Conservation (phyloP, 2,797 vertebrate genomes). For the Galagoides demidoff region DNA sequence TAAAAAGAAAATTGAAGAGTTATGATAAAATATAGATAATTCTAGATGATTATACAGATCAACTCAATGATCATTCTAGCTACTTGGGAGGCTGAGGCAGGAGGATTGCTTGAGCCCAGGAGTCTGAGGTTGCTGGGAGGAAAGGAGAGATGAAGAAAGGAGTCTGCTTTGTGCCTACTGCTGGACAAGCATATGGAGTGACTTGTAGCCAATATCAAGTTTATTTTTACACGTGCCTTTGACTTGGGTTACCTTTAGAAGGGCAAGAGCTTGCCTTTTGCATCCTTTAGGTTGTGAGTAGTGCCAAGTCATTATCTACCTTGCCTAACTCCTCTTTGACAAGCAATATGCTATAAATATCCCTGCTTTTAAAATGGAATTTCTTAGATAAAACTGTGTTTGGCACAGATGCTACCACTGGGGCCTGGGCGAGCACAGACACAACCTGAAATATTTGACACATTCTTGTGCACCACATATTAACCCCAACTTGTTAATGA, state of each 20-base stretch:
- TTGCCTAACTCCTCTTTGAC: neutral
- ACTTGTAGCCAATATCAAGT: neutral
- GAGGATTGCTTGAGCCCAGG: no score
- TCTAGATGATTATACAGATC: neutral
- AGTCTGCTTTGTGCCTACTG: neutral
- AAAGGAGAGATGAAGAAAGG: no score
- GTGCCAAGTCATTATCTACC: neutral
- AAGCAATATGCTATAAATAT: neutral
- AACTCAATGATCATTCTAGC: neutral
- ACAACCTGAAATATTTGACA: neutral
- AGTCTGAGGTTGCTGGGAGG: no score
- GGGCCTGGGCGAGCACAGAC: neutral
- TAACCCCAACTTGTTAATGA: constrained; percentile 17
- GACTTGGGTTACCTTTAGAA: neutral
- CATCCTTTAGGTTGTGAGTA: neutral
- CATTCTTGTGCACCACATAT: neutral
- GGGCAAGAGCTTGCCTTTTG: neutral
- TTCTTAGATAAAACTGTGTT: neutral
- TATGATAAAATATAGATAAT: neutral
- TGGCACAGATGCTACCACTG: neutral
- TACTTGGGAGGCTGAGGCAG: no score
- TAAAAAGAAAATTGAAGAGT: neutral
- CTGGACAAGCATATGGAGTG: neutral
- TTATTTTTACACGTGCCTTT: neutral
- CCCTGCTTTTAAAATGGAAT: neutral